Evolutionary conservation across 2,888 invertebrate genomes (phyloP).

Genomic region (Eustalomyia histrio): DNA sequence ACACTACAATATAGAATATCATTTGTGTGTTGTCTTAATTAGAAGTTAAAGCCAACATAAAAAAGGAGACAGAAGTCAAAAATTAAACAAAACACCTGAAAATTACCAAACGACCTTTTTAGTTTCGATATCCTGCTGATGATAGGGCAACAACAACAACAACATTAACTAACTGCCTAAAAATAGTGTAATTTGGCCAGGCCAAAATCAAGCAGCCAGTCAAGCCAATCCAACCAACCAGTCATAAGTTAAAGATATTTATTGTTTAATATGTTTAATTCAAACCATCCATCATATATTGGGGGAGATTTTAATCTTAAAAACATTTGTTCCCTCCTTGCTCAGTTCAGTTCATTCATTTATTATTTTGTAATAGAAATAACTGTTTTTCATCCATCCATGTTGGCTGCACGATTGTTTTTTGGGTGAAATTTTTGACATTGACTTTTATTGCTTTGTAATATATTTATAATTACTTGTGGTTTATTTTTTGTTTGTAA

Average conservation of each 20-base stretch:
- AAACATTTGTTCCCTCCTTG: constrained; percentile 22
- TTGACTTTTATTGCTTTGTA: constrained; percentile 62
- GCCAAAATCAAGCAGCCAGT: background rate
- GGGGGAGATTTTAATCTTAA: constrained; percentile 68
- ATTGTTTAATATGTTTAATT: constrained; percentile 43
- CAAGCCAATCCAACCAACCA: background rate
- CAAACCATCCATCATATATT: constrained; percentile 73
- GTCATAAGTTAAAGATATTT: constrained; percentile 34
- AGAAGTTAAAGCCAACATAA: constrained; percentile 27
- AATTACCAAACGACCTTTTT: constrained; percentile 34
- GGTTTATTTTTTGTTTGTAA: constrained; percentile 67
- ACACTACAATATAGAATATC: too few relatives aligned
- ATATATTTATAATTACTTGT: constrained; percentile 67
- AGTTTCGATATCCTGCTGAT: constrained; percentile 51
- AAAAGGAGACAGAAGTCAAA: constrained; percentile 19
- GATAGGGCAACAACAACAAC: constrained; percentile 26
- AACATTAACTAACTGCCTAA: too few relatives aligned
- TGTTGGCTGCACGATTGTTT: background rate
- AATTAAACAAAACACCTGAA: constrained; percentile 58
- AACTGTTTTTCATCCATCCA: constrained; percentile 26
- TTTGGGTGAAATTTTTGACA: constrained; percentile 25
- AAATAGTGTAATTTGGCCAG: too few relatives aligned
- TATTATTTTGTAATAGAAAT: background rate
- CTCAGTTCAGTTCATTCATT: background rate
- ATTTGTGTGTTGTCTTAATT: constrained; percentile 51